Conservation (phyloP, 2,113 vertebrate genomes). For the Pangasianodon hypophthalmus region DNA sequence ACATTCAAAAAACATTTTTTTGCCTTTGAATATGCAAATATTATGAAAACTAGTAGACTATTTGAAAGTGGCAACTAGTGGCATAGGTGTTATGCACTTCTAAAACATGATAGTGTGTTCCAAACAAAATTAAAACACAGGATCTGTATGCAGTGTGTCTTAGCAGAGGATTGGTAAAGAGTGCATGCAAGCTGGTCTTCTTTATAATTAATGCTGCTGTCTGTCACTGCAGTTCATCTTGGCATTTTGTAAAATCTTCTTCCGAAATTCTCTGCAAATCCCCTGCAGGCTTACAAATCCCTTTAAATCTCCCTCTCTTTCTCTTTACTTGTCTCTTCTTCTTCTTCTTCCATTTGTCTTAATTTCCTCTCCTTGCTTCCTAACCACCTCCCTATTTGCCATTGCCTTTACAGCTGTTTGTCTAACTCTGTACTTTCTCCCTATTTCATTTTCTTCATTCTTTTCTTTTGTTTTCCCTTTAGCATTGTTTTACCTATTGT, state of each 20-base stretch:
- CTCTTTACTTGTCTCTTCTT: slow-evolving; percentile 42
- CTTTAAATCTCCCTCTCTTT: slow-evolving; percentile 59
- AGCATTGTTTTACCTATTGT: background rate
- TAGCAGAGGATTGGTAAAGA: background rate
- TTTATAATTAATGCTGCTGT: slow-evolving; percentile 78
- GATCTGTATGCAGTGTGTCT: slow-evolving; percentile 3
- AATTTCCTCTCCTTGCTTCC: slow-evolving; percentile 30
- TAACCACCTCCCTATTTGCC: slow-evolving; percentile 6
- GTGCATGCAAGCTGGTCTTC: slow-evolving; percentile 39
- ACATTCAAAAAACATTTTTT: background rate
- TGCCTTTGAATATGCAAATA: background rate
- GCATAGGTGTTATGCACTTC: background rate
- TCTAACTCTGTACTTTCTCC: slow-evolving; percentile 16
- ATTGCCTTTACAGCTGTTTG: slow-evolving; percentile 1
- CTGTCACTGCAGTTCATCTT: slow-evolving; percentile 69
- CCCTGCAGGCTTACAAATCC: slow-evolving; percentile 61
- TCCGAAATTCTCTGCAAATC: slow-evolving; percentile 72
- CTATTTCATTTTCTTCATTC: slow-evolving; percentile 1
- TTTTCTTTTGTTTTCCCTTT: slow-evolving; percentile 6
- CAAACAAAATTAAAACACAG: background rate
- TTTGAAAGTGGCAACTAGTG: background rate
- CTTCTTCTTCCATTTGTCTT: slow-evolving; percentile 37
- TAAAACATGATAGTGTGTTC: background rate
- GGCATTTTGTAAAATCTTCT: slow-evolving; percentile 72
- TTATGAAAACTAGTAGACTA: background rate